These are phyloP conservation scores for Oryzaephilus surinamensis DNA, from an alignment of 1,140 invertebrate genomes.

Conservation along the genomic window DNA sequence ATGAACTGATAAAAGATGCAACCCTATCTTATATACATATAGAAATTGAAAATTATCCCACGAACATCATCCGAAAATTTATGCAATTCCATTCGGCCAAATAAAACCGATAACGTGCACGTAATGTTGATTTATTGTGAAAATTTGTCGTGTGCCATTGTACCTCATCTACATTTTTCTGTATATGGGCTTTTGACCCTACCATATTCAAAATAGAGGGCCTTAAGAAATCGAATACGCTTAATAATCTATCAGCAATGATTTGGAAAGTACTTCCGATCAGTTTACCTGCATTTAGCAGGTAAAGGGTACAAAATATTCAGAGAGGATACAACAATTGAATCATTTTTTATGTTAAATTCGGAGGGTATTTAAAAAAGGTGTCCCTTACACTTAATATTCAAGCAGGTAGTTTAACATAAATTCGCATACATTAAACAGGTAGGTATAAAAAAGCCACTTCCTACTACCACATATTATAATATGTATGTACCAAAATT, in stretches of 20 bases:
- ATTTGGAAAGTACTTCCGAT: conserved; percentile 15
- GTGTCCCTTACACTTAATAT: conserved; percentile 37
- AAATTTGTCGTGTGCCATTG: conserved; percentile 13
- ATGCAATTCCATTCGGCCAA: background rate
- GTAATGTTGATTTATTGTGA: conserved; percentile 11
- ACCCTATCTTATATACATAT: background rate
- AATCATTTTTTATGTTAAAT: background rate
- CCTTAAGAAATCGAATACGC: conserved; percentile 32
- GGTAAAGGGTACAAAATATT: background rate
- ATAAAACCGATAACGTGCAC: conserved; percentile 1
- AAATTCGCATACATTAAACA: conserved; percentile 37
- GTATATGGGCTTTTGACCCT: conserved; percentile 27
- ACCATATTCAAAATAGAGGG: conserved; percentile 33
- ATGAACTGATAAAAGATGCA: background rate
- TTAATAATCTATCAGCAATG: conserved; percentile 33
- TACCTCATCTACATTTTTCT: conserved; percentile 33
- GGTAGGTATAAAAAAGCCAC: conserved; percentile 33
- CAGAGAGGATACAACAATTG: background rate
- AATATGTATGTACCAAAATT: too few relatives aligned
- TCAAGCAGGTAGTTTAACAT: conserved; percentile 34
- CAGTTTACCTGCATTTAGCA: background rate
- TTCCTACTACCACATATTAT: conserved; percentile 18
- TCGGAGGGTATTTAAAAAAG: conserved; percentile 21
- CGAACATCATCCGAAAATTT: background rate
- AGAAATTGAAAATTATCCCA: background rate